Conservation (phyloP, 2,888 invertebrate species). For the Ernsta delagoae region DNA sequence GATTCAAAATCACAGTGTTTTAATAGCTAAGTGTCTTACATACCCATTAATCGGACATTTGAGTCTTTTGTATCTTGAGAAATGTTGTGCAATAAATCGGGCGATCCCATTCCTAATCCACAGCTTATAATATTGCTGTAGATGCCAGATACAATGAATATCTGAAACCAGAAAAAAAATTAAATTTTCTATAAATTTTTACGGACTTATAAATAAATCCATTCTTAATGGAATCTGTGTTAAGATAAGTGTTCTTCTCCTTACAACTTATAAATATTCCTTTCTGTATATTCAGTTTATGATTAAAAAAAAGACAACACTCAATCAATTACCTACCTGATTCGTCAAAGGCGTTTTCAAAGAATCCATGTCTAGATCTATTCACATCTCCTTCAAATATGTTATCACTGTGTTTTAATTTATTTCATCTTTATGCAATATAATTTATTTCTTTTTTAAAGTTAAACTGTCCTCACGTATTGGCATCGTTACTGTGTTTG, state of each 20-base stretch:
- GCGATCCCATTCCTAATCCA: constrained; percentile 20
- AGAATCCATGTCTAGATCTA: constrained; percentile 15
- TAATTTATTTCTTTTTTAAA: background rate
- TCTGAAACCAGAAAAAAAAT: constrained; percentile 16
- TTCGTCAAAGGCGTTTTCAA: constrained; percentile 19
- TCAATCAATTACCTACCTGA: constrained; percentile 20
- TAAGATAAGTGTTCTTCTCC: too few species aligned
- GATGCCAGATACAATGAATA: constrained; percentile 24
- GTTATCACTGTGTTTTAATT: background rate
- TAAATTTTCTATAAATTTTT: too few species aligned
- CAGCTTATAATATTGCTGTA: constrained; percentile 24
- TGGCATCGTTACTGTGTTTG: background rate
- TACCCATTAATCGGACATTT: constrained; percentile 18
- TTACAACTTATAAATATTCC: too few species aligned
- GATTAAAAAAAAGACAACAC: background rate
- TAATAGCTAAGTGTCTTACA: background rate
- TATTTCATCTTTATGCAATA: background rate
- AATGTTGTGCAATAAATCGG: constrained; percentile 1
- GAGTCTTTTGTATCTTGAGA: background rate
- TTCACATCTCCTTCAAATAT: background rate
- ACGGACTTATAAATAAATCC: too few species aligned
- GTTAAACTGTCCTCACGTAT: background rate
- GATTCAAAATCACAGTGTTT: background rate
- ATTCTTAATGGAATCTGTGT: too few species aligned
- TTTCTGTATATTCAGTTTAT: background rate